Evolutionary conservation across 2,113 vertebrate species (phyloP).

Genomic region (Laticauda colubrina): DNA sequence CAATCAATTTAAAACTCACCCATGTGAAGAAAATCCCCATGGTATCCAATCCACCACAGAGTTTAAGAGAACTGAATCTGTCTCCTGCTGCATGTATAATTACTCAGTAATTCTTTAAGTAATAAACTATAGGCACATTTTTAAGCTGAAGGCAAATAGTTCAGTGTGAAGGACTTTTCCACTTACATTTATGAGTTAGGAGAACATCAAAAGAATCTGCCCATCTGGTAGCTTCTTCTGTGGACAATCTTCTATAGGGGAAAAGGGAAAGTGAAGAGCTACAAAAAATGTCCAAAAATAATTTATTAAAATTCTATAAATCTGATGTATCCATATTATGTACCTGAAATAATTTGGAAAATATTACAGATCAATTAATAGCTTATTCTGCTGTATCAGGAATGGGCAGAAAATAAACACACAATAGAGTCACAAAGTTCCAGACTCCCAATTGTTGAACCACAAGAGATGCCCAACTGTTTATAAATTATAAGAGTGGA

Average conservation of each 20-base stretch:
- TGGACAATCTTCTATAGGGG: conserved; percentile 73
- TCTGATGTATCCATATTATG: not conserved
- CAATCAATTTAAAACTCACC: not conserved
- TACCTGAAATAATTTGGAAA: not conserved
- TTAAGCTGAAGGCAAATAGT: not conserved
- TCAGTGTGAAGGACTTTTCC: not conserved
- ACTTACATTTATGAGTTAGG: conserved; percentile 82
- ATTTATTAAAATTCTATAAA: not conserved
- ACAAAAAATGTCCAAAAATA: not conserved
- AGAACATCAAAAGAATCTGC: conserved; percentile 80
- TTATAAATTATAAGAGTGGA: not conserved
- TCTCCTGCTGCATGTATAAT: not conserved
- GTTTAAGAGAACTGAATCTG: not conserved
- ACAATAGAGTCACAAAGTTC: not conserved
- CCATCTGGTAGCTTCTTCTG: conserved; percentile 80
- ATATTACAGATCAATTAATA: not conserved
- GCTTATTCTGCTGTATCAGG: not conserved
- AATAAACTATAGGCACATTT: not conserved
- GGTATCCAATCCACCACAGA: not conserved
- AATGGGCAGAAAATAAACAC: not conserved
- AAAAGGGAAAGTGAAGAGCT: conserved; percentile 17
- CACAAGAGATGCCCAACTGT: not conserved
- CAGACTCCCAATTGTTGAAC: not conserved
- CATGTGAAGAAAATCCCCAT: not conserved
- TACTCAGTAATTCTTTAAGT: not conserved